A percentile compares a stretch with the other conserved stretches of the same genome.
Evolutionary conservation across 1,140 invertebrate species (phyloP).

Genomic region (Plutomurus gul): DNA sequence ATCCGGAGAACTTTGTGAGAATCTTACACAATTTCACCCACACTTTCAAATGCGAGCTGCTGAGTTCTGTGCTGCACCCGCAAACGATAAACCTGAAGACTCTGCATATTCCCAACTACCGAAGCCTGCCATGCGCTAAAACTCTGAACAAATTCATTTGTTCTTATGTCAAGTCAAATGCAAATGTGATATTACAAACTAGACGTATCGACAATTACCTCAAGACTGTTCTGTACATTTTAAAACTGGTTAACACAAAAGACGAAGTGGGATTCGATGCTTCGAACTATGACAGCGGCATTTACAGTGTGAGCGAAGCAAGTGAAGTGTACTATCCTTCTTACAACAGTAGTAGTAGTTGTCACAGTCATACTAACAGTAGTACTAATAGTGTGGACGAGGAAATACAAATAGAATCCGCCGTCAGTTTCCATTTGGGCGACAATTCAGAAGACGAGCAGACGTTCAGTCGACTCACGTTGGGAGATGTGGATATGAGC

Average conservation of each 20-base stretch:
- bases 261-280: conserved; percentile 33
- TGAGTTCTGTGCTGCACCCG: conserved; percentile 17
- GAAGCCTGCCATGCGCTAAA: conserved; percentile 8
- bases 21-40: conserved; percentile 39
- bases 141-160: conserved; percentile 32
- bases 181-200: neutral
- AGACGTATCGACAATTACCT: conserved; percentile 30
- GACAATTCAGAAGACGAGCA: conserved; percentile 45
- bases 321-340: neutral
- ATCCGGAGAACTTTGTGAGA: conserved; percentile 40
- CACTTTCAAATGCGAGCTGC: neutral
- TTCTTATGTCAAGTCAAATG: neutral
- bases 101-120: conserved; percentile 21
- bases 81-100: conserved; percentile 34
- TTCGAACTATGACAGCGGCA: neutral
- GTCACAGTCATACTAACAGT: neutral
- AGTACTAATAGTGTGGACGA: neutral
- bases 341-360: neutral
- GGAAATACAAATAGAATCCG: neutral
- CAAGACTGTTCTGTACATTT: conserved; percentile 10
- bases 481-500: conserved; percentile 43
- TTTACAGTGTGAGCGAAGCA: neutral
- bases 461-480: conserved; percentile 38
- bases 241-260: conserved; percentile 17
- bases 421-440: conserved; percentile 49